Conservation (phyloP, 2,888 invertebrate species). For the Schizotus pectinicornis region DNA sequence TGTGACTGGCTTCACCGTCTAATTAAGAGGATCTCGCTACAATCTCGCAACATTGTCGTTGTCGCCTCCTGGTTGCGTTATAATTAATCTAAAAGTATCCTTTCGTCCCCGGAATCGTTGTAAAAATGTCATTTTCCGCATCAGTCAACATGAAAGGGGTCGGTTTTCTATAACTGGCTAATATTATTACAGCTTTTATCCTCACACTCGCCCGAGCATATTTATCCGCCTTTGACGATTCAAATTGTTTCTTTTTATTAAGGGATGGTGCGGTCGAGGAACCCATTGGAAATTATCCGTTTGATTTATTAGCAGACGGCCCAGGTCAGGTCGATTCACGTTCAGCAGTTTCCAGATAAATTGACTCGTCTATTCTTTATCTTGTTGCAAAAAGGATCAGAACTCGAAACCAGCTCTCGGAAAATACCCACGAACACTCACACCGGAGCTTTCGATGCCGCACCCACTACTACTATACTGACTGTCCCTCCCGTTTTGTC, state of each 20-base stretch:
- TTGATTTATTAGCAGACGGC: constrained; percentile 25
- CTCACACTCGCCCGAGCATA: constrained; percentile 32
- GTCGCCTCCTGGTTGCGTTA: too few species aligned
- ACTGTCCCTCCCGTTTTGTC: too few species aligned
- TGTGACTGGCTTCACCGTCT: too few species aligned
- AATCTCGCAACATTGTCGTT: too few species aligned
- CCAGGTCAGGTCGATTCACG: constrained; percentile 20
- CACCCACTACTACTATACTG: too few species aligned
- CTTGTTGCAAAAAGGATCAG: not conserved
- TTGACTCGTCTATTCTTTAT: constrained; percentile 31
- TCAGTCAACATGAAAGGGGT: constrained; percentile 19
- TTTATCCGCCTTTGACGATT: constrained; percentile 24
- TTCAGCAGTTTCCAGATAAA: constrained; percentile 30
- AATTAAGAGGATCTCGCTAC: too few species aligned
- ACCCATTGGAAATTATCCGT: constrained; percentile 21
- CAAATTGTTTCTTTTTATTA: constrained; percentile 21
- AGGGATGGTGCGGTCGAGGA: not conserved
- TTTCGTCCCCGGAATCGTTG: too few species aligned
- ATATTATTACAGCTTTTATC: constrained; percentile 34
- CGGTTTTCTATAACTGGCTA: constrained; percentile 11
- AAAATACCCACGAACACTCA: not conserved
- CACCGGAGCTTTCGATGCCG: not conserved
- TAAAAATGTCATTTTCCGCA: constrained; percentile 29
- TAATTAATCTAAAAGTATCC: too few species aligned
- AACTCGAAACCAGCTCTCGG: not conserved